phyloP scores from a whole-genome alignment of 2,113 vertebrate genomes.

The Terrapene triunguis region DNA sequence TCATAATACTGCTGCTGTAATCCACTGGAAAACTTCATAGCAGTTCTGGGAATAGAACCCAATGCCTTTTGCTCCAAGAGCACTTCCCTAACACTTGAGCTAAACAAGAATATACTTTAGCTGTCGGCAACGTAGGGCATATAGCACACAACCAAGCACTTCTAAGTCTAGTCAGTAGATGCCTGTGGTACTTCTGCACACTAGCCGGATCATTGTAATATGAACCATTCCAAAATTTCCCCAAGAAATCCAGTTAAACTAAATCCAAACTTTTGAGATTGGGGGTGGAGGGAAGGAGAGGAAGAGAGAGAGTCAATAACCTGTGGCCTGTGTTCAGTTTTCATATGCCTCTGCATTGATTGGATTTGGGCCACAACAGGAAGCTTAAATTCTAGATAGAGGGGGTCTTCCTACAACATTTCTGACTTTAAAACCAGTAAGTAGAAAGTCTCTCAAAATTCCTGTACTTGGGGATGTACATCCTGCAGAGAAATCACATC shows the following conservation, averaged over 20 bases:
- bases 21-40: neutral
- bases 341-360: neutral
- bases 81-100: neutral
- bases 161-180: neutral
- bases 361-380: neutral
- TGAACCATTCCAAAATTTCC: neutral
- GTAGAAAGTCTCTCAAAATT: neutral
- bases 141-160: neutral
- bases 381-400: neutral
- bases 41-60: neutral
- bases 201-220: neutral
- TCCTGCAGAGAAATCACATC: neutral
- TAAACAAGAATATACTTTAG: neutral
- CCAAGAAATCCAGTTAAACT: neutral
- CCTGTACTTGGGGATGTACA: neutral
- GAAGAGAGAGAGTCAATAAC: neutral
- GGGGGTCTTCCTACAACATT: neutral
- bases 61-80: neutral
- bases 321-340: neutral
- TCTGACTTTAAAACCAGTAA: neutral
- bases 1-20: neutral
- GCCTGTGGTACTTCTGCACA: neutral
- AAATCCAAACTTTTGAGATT: neutral
- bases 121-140: rapidly evolving
- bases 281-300: neutral